Evolutionary conservation across 2,113 vertebrate genomes (phyloP).

Genomic region (Opisthocomus hoazin): DNA sequence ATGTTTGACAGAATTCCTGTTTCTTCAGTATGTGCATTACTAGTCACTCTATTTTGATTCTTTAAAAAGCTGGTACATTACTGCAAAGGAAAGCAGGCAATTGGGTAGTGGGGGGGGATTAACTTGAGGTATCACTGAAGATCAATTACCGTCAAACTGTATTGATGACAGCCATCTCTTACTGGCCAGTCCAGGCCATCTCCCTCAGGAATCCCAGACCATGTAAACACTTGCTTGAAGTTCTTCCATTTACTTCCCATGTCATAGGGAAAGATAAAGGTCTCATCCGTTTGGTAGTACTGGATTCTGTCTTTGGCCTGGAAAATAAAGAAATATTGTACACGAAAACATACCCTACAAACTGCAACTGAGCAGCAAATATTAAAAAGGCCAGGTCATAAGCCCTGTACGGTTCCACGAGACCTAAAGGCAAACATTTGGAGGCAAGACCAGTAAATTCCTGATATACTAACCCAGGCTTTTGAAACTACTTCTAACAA

Average conservation of each 20-base stretch:
- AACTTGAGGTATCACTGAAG: neutral
- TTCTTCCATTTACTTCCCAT: slow-evolving; percentile 91
- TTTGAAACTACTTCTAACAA: neutral
- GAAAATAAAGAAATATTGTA: neutral
- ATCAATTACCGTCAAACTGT: slow-evolving; percentile 88
- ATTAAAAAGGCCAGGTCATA: neutral
- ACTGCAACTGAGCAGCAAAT: neutral
- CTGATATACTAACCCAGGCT: neutral
- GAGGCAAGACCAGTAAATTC: neutral
- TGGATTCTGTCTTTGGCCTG: slow-evolving; percentile 99
- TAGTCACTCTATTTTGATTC: neutral
- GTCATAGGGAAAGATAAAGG: slow-evolving; percentile 94
- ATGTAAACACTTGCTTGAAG: slow-evolving; percentile 95
- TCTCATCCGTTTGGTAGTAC: slow-evolving; percentile 95
- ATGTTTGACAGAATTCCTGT: neutral
- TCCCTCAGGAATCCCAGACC: slow-evolving; percentile 88
- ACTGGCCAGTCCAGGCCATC: slow-evolving; percentile 88
- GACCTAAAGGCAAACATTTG: neutral
- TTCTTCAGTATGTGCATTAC: neutral
- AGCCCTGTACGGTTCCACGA: neutral
- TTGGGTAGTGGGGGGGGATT: neutral
- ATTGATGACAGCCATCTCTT: slow-evolving; percentile 86
- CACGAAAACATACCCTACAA: neutral
- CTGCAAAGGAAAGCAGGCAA: neutral
- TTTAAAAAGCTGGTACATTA: neutral